Evolutionary conservation across 2,113 vertebrate species (phyloP).

Genomic region (Okapia johnstoni): DNA sequence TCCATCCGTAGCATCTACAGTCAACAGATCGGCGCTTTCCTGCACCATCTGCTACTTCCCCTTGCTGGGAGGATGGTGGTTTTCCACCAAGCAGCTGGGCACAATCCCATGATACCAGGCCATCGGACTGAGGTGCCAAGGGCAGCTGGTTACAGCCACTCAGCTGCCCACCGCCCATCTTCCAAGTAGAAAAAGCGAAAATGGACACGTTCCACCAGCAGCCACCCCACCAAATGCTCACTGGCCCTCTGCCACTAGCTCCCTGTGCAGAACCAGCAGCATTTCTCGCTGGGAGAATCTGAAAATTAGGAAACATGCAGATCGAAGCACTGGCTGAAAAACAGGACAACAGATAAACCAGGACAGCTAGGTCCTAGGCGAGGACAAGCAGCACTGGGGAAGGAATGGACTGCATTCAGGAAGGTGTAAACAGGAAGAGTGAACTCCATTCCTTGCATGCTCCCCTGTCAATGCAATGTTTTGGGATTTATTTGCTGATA

Average conservation of each 20-base stretch:
- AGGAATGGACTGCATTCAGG: not conserved
- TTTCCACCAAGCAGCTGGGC: constrained; percentile 17
- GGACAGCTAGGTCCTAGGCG: not conserved
- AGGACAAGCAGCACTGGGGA: not conserved
- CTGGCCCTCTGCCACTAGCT: not conserved
- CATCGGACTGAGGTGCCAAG: constrained; percentile 3
- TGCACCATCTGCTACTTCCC: constrained; percentile 6
- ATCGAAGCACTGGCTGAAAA: not conserved
- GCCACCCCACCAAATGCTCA: not conserved
- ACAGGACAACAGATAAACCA: not conserved
- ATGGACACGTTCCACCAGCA: not conserved
- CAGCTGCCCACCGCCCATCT: not conserved
- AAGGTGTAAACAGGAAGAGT: not conserved
- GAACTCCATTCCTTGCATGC: not conserved
- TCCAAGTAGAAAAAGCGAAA: constrained; percentile 1
- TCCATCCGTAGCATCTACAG: not conserved
- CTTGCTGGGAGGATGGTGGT: not conserved
- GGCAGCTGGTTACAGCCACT: not conserved
- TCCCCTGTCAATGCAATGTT: not conserved
- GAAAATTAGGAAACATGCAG: not conserved
- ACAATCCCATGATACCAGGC: not conserved
- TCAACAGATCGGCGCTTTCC: not conserved
- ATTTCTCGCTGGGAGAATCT: not conserved
- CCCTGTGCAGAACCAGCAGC: not conserved
- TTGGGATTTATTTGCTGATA: not conserved